phyloP scores from a whole-genome alignment of 1,140 invertebrate genomes.

The Sminthurinus signatus region DNA sequence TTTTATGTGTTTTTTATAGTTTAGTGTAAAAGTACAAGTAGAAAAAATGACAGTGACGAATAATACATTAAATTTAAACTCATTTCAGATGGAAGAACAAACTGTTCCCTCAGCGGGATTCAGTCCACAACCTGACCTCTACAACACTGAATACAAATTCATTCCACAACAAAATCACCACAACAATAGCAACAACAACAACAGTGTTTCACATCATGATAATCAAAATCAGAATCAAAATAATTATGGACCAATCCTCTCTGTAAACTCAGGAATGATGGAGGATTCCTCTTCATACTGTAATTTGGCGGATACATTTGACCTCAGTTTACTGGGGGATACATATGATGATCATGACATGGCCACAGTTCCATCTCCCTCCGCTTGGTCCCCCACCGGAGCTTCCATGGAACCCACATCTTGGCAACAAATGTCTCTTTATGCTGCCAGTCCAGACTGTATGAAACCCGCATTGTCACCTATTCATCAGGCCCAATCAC shows the following conservation, averaged over 20 bases:
- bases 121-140: conserved; percentile 55
- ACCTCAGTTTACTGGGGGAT: conserved; percentile 59
- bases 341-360: conserved; percentile 31
- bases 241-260: background rate
- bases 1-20: background rate
- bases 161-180: conserved; percentile 50
- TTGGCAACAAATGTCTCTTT: conserved; percentile 35
- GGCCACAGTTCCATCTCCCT: conserved; percentile 38
- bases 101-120: conserved; percentile 63
- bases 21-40: background rate
- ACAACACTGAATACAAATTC: conserved; percentile 14
- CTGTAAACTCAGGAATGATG: background rate
- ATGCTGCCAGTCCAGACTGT: conserved; percentile 50
- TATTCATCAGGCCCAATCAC: no score
- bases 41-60: background rate
- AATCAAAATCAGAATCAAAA: conserved; percentile 47
- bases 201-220: no score
- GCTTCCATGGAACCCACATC: conserved; percentile 14
- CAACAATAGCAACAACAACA: no score
- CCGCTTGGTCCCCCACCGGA: conserved; percentile 10
- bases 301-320: conserved; percentile 56
- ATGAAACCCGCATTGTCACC: conserved; percentile 47
- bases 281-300: conserved; percentile 11
- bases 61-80: background rate
- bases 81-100: conserved; percentile 49